Conservation (phyloP, 2,888 invertebrate species). For the Nomada ferruginata region DNA sequence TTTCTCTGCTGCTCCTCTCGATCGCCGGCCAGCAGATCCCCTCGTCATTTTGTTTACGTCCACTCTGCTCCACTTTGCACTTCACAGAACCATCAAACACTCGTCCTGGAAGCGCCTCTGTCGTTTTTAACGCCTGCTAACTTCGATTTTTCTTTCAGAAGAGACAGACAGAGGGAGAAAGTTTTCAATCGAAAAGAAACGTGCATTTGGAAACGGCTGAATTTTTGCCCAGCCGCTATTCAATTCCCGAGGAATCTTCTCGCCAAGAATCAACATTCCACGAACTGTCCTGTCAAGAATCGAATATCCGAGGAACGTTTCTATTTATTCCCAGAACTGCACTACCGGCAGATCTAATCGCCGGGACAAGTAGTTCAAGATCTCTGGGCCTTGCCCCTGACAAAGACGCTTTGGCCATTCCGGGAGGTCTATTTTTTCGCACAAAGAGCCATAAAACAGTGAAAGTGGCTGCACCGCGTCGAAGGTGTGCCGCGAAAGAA, state of each 20-base stretch:
- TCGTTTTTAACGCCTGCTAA: no score
- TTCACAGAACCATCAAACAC: background rate
- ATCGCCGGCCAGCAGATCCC: background rate
- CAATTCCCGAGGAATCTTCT: background rate
- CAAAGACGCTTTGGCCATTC: slow-evolving; percentile 2
- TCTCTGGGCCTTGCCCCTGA: background rate
- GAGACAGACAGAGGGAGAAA: no score
- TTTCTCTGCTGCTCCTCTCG: slow-evolving; percentile 25
- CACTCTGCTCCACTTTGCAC: slow-evolving; percentile 1
- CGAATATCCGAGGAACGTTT: no score
- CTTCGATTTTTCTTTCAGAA: background rate
- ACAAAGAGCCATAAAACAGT: slow-evolving; percentile 7
- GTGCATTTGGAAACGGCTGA: background rate
- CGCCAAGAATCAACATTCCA: background rate
- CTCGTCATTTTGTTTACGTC: slow-evolving; percentile 5
- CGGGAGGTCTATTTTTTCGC: background rate
- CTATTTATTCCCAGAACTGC: background rate
- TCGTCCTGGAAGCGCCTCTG: background rate
- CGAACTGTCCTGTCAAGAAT: no score
- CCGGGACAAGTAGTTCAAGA: background rate
- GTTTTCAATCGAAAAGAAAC: background rate
- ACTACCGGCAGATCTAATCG: background rate
- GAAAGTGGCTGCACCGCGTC: slow-evolving; percentile 11
- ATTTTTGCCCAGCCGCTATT: no score
- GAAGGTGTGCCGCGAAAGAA: background rate